A percentile compares a stretch with the other conserved stretches of the same genome.
Conservation (phyloP, 2,888 invertebrate genomes). For the Chydorus sphaericus region DNA sequence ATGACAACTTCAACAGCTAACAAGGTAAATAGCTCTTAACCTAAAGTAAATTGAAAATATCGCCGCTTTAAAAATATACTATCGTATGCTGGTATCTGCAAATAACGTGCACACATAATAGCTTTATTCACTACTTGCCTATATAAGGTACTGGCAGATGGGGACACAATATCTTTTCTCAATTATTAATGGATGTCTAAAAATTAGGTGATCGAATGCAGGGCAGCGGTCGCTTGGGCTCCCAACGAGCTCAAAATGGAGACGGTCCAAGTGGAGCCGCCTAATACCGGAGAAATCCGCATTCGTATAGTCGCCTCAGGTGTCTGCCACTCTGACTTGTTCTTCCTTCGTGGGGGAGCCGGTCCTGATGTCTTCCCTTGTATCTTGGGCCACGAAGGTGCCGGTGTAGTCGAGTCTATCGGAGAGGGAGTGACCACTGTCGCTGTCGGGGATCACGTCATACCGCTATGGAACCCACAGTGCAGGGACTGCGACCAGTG, state of each 20-base stretch:
- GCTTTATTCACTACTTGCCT: too few relatives aligned
- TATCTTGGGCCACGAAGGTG: constrained; percentile 91
- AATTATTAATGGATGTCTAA: too few relatives aligned
- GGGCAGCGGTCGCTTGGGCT: constrained; percentile 94
- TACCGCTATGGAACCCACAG: constrained; percentile 91
- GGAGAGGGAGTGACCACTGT: constrained; percentile 81
- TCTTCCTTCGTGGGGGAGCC: constrained; percentile 70
- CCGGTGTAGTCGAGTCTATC: constrained; percentile 90
- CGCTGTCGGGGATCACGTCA: constrained; percentile 87
- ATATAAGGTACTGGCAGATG: too few relatives aligned
- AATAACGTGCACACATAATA: too few relatives aligned
- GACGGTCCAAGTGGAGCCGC: constrained; percentile 84
- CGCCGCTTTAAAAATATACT: too few relatives aligned
- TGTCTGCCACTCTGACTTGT: constrained; percentile 86
- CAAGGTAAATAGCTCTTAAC: too few relatives aligned
- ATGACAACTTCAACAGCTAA: too few relatives aligned
- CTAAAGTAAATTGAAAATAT: too few relatives aligned
- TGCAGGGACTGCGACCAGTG: constrained; percentile 95
- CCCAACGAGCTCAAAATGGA: constrained; percentile 77
- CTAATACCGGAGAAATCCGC: constrained; percentile 81
- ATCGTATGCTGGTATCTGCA: too few relatives aligned
- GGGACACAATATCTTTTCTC: too few relatives aligned
- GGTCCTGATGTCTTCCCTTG: constrained; percentile 86
- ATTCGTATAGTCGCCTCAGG: constrained; percentile 64
- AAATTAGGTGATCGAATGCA: constrained; percentile 76